These are phyloP conservation scores for Urocolius indicus DNA, from an alignment of 2,113 vertebrate genomes.

Conservation along the genomic window DNA sequence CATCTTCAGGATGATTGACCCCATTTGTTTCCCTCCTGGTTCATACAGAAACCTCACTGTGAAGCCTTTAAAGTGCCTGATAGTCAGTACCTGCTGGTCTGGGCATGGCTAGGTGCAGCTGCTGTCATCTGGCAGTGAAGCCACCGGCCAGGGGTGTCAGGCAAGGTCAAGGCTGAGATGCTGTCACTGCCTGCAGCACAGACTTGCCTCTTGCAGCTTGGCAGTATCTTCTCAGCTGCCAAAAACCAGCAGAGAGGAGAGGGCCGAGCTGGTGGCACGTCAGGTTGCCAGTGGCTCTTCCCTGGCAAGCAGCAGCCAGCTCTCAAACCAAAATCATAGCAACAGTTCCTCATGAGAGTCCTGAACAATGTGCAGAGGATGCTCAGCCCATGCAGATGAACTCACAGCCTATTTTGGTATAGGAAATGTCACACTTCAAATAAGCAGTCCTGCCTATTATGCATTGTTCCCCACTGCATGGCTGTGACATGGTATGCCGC, in stretches of 20 bases:
- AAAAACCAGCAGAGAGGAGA: background rate
- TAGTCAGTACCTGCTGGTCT: no score
- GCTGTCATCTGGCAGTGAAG: accelerated
- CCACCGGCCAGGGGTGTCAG: accelerated
- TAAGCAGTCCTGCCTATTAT: accelerated
- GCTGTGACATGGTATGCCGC: accelerated
- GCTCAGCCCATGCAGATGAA: background rate
- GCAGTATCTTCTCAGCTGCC: background rate
- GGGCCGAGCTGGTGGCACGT: background rate
- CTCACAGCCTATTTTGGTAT: background rate
- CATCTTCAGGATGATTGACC: background rate
- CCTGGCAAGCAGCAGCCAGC: background rate
- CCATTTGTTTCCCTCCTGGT: background rate
- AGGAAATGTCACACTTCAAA: background rate
- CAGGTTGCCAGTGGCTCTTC: accelerated
- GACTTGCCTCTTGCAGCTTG: background rate
- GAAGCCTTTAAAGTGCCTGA: background rate
- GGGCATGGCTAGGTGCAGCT: background rate
- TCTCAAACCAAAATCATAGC: background rate
- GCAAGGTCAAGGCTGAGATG: background rate
- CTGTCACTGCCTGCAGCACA: background rate
- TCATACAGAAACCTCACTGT: background rate
- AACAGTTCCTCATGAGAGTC: background rate
- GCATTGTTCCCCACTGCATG: accelerated
- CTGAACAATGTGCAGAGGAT: background rate